Percentiles rank a stretch among this genome's conserved stretches.
Conservation (phyloP, 2,113 vertebrate species). For the Plectropomus leopardus region DNA sequence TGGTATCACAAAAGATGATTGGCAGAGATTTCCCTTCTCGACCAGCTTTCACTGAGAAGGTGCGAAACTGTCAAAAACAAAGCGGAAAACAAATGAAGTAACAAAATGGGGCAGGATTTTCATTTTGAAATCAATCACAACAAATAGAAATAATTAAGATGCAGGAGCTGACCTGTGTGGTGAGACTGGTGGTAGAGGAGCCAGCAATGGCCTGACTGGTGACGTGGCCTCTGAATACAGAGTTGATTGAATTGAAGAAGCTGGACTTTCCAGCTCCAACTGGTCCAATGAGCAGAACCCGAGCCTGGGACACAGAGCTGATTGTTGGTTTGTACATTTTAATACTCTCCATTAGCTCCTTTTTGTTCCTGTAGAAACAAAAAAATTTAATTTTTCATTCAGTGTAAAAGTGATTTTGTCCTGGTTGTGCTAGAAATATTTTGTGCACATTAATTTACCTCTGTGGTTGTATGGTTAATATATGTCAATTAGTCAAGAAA, state of each 20-base stretch:
- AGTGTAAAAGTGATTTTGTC: conserved; percentile 3
- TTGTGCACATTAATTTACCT: neutral
- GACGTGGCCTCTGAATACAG: conserved; percentile 68
- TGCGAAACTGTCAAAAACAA: conserved; percentile 52
- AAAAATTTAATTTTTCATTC: neutral
- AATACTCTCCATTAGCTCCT: conserved; percentile 42
- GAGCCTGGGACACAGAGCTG: conserved; percentile 39
- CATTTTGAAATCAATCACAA: neutral
- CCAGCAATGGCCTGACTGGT: conserved; percentile 70
- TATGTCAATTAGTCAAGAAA: neutral
- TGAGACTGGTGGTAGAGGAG: conserved; percentile 61
- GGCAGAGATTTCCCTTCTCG: conserved; percentile 63
- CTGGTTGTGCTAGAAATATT: conserved; percentile 23
- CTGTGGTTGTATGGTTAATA: neutral
- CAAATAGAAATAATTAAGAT: neutral
- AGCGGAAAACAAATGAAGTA: neutral
- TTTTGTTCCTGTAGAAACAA: conserved; percentile 45
- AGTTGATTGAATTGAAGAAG: conserved; percentile 74
- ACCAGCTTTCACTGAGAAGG: conserved; percentile 57
- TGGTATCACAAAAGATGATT: conserved; percentile 77
- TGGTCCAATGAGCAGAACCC: conserved; percentile 55
- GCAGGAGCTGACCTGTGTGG: conserved; percentile 54
- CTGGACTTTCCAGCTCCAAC: conserved; percentile 75
- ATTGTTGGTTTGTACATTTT: conserved; percentile 25
- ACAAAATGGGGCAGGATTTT: neutral